Conservation (phyloP, 2,113 vertebrate genomes). For the Labrus mixtus region DNA sequence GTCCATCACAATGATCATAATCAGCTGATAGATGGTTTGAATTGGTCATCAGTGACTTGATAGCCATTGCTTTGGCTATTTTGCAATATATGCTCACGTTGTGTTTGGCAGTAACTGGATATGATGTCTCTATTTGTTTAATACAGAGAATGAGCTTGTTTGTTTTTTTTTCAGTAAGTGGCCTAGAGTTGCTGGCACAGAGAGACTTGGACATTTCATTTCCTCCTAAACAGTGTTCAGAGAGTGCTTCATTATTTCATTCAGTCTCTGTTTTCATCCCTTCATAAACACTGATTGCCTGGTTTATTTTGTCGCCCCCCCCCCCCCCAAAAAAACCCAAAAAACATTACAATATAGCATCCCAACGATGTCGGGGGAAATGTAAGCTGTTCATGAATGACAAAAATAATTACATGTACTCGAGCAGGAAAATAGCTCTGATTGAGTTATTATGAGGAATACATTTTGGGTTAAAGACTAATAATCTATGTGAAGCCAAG, state of each 20-base stretch:
- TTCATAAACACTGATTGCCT: slow-evolving; percentile 53
- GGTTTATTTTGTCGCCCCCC: slow-evolving; percentile 12
- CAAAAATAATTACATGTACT: slow-evolving; percentile 50
- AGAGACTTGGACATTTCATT: slow-evolving; percentile 40
- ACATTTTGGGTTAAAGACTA: slow-evolving; percentile 32
- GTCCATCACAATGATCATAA: slow-evolving; percentile 33
- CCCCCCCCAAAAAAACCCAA: too few relatives aligned
- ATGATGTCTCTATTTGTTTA: slow-evolving; percentile 37
- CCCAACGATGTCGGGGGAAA: slow-evolving; percentile 11
- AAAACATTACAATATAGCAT: slow-evolving; percentile 23
- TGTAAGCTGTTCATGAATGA: slow-evolving; percentile 29
- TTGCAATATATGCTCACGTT: slow-evolving; percentile 24
- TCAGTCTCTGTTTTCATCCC: slow-evolving; percentile 37
- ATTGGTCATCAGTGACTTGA: slow-evolving; percentile 16
- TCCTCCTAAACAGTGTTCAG: slow-evolving; percentile 19
- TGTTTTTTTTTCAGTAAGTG: slow-evolving; percentile 19
- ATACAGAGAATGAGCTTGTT: slow-evolving; percentile 17
- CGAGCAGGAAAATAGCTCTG: slow-evolving; percentile 22
- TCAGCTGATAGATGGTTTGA: slow-evolving; percentile 25
- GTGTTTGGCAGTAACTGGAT: slow-evolving; percentile 14
- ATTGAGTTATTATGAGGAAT: slow-evolving; percentile 35
- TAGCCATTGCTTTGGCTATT: slow-evolving; percentile 2
- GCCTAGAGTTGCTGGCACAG: slow-evolving; percentile 14
- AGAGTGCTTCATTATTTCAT: slow-evolving; percentile 31
- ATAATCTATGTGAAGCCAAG: slow-evolving; percentile 42